Evolutionary conservation across 2,888 invertebrate genomes (phyloP).

Genomic region (Coelopa pilipes): DNA sequence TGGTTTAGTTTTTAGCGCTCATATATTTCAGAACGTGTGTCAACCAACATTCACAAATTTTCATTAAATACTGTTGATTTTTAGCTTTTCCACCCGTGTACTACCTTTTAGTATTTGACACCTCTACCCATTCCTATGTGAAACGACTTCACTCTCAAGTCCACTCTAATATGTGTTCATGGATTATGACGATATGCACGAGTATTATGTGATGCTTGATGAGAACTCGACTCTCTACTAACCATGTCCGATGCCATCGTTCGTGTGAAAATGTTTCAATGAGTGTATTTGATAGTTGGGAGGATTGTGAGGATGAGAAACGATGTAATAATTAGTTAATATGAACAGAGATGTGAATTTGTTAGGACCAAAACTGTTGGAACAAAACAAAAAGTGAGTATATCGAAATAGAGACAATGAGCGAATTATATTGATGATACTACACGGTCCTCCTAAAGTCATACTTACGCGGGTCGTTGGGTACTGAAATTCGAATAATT

Average conservation of each 20-base stretch:
- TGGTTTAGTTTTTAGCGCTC: no score
- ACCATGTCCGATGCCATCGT: not conserved
- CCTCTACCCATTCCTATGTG: no score
- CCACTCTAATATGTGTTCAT: no score
- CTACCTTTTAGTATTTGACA: no score
- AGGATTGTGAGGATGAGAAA: not conserved
- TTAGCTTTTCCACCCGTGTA: no score
- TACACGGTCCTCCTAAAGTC: not conserved
- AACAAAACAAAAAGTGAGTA: constrained; percentile 4
- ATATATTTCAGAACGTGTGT: no score
- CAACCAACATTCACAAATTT: no score
- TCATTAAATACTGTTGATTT: no score
- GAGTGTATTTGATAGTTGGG: constrained; percentile 9
- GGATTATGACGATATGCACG: no score
- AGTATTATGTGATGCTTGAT: no score
- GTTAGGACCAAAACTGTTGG: constrained; percentile 1
- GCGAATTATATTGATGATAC: no score
- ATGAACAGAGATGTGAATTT: constrained; percentile 1
- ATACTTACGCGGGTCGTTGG: constrained; percentile 59
- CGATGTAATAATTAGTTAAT: constrained; percentile 2
- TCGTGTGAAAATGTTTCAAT: not conserved
- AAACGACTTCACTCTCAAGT: no score
- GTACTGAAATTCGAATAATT: constrained; percentile 52
- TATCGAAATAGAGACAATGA: not conserved
- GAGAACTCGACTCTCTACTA: not conserved